Percentiles rank a stretch among this genome's conserved stretches.
phyloP scores from a whole-genome alignment of 2,797 vertebrate species.

The Phylloscopus collybita region DNA sequence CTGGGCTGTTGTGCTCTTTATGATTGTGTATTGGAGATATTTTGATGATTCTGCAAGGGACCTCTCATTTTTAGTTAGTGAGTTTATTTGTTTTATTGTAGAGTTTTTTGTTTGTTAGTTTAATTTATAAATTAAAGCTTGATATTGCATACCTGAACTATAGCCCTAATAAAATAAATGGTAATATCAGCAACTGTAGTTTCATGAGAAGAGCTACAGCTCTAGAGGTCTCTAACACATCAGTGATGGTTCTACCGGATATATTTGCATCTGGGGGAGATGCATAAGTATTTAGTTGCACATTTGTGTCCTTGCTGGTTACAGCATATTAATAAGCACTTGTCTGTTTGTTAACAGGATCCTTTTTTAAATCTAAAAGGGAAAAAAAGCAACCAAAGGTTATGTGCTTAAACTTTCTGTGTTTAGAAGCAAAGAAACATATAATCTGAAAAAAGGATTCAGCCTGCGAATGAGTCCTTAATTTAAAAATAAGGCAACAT shows the following conservation, averaged over 20 bases:
- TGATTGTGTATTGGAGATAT: background rate
- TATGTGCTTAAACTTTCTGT: background rate
- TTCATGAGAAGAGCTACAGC: slow-evolving; percentile 23
- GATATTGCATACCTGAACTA: background rate
- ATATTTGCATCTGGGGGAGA: slow-evolving; percentile 29
- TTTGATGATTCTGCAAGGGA: background rate
- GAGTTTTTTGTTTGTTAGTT: background rate
- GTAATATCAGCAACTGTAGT: background rate
- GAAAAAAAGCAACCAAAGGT: background rate
- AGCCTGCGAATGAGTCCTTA: background rate
- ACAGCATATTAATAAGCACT: background rate
- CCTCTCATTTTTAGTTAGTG: background rate
- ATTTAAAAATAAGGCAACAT: slow-evolving; percentile 31
- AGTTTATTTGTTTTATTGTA: background rate
- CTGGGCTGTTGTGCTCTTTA: background rate
- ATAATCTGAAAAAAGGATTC: background rate
- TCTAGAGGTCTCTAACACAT: slow-evolving; percentile 62
- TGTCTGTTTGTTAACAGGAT: slow-evolving; percentile 2
- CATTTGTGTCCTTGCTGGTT: slow-evolving; percentile 26
- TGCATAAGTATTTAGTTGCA: background rate
- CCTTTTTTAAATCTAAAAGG: background rate
- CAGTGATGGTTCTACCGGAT: slow-evolving; percentile 18
- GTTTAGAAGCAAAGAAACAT: background rate
- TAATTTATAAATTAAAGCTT: background rate
- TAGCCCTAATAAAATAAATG: background rate